Base-by-base conservation (phyloP, 2,113 vertebrate species). In the Cyphomyrus plagiostoma region DNA sequence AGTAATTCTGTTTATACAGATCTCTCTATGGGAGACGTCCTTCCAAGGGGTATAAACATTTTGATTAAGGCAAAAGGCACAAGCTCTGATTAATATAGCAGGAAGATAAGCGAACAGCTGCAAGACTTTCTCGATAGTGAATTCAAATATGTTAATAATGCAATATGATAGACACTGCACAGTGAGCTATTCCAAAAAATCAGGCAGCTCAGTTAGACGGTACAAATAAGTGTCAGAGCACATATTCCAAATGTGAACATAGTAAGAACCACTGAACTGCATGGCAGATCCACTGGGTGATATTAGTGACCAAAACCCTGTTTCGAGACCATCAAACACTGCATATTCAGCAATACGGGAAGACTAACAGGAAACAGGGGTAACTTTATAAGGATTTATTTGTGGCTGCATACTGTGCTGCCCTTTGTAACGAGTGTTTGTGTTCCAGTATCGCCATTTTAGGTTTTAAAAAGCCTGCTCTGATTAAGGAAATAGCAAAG, bases 301-400 rank as follows among this genome's bases (percentile, higher is more conserved):
- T 92, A 92, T 89, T 0, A 89, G 13, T 91, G 87, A 91, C 80
- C 86, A 53, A 91, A 90, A 46, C 52, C 39, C 42, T 83, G 56
- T 48, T 42, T 23, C 19, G 4, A 82, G 26, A 35, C 35, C 21
- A 50, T 74, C 52, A 84, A 83, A 48, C 30, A 66, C 53, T 48
- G 84, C 26, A 87, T 58, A 46, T 89, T 70, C 52, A 87, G 39
- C 77, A 21, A 86, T 88, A 90, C 11, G 50, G 45, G 45, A 88
- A 30, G 19, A 89, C 19, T 74, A 70, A 77, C 52, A 26, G 48
- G 80, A 90, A 88, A 77, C 88, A 77, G 58, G 88, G 58, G 82
- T 11, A 58, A 84, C 26, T 86, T 90, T 93, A 93, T 82, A 89
- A 91, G 91, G 91, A 53, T 23, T 85, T 89, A 88, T 91, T 89